A percentile compares a stretch with the other conserved stretches of the same genome.
phyloP scores from a whole-genome alignment of 1,140 invertebrate genomes.

The Drosophila prosaltans region DNA sequence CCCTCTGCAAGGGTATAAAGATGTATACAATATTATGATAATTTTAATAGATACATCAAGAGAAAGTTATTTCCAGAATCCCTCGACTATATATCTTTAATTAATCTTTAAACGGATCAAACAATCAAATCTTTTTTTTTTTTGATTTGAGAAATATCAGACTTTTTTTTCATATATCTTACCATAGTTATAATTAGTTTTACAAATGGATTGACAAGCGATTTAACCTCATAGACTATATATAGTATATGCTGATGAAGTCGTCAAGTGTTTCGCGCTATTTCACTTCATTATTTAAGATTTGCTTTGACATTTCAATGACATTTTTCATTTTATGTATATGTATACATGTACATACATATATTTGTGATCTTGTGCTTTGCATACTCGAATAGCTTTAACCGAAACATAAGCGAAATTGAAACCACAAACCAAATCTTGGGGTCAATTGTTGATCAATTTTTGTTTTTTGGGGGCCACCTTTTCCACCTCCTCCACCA shows the following conservation, averaged over 20 bases:
- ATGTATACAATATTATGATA: too few relatives aligned
- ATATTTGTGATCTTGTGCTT: background rate
- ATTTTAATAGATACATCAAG: too few relatives aligned
- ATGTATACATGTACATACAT: background rate
- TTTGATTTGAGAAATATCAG: too few relatives aligned
- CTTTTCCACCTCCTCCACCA: background rate
- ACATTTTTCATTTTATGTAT: background rate
- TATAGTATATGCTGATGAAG: background rate
- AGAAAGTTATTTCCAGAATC: too few relatives aligned
- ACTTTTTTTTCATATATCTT: too few relatives aligned
- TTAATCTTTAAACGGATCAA: too few relatives aligned
- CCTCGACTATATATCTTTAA: too few relatives aligned
- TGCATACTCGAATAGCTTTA: background rate
- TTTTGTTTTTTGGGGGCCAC: background rate
- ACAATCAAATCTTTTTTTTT: too few relatives aligned
- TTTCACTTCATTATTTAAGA: background rate
- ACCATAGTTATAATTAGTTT: too few relatives aligned
- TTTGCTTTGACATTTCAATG: conserved; percentile 7
- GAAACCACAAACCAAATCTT: background rate
- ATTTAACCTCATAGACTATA: too few relatives aligned
- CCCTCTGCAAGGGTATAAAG: too few relatives aligned
- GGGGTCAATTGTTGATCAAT: conserved; percentile 4
- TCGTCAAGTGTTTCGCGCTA: background rate
- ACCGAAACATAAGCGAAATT: background rate
- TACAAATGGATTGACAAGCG: too few relatives aligned